Evolutionary conservation across 2,888 invertebrate species (phyloP), one percentile per base, ranked within the genome.

Genomic region (Andrena trimmerana): DNA sequence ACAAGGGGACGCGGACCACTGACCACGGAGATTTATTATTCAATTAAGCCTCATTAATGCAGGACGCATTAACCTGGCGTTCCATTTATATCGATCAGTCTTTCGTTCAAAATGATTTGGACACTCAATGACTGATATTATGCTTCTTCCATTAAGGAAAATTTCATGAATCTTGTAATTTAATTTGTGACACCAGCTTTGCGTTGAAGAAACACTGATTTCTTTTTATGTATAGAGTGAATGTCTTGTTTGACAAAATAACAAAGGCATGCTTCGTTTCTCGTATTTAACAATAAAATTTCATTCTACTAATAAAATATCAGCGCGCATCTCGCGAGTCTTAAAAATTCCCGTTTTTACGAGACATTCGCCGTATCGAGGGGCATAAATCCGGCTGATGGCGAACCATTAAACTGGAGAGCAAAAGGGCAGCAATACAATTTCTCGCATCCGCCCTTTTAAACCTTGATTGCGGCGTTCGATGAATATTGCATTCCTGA

Each of bases 401-500:
- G 59, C 2, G 52, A 20, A 24, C 74, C 68, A 74, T 74, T 67
- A 73, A 68, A 68, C 20, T 57, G 24, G 13, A 5, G 24, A n/a
- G n/a, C 7, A 67, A 59, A 67, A 42, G 31, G 31, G 33, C 31
- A 24, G 24, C 36, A 29, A 42, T 65, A 42, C 36, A 54, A 36
- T 54, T 63, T 54, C 27, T n/a, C 27, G 13, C 36, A 16, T 65
- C 20, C 27, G 20, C 62, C 8, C n/a, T 36, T 33, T 42, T 54
- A 5, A 52, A 71, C 24, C 50, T 72, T n/a, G 67, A 31, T 31
- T 7, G 29, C 31, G 42, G 10, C 20, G 60, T 10, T 50, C 48
- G 42, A 60, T 60, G 60, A 60, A 70, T 60, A 60, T 71, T 71
- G 60, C 48, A 71, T 60, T 71, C 60, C 31, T 8, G 13, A 8